Conservation (phyloP, 2,888 invertebrate genomes). For the Suillia variegata region DNA sequence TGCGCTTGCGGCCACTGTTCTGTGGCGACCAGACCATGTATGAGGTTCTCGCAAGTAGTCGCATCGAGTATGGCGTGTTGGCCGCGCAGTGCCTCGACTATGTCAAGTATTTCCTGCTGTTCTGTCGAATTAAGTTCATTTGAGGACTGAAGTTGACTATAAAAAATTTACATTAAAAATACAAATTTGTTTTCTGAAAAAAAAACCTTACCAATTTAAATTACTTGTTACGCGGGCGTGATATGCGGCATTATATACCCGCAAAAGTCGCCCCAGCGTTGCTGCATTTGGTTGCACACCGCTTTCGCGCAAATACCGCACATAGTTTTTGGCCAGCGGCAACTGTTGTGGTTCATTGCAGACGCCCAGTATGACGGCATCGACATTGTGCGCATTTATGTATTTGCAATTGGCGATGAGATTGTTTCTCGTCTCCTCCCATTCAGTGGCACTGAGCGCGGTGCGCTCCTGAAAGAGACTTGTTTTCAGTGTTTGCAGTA, state of each 20-base stretch:
- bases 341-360: constrained; percentile 62
- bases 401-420: constrained; percentile 43
- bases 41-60: constrained; percentile 66
- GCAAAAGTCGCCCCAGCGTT: constrained; percentile 66
- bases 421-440: constrained; percentile 41
- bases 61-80: constrained; percentile 68
- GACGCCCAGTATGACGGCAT: constrained; percentile 66
- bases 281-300: constrained; percentile 66
- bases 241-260: constrained; percentile 62
- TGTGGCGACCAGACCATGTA: constrained; percentile 70
- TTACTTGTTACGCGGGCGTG: too few species aligned
- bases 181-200: too few species aligned
- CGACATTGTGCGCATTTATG: constrained; percentile 63
- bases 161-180: too few species aligned
- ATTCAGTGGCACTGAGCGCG: constrained; percentile 38
- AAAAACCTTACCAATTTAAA: constrained; percentile 14
- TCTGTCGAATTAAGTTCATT: constrained; percentile 61
- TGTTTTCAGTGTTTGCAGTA: constrained; percentile 40
- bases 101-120: constrained; percentile 64
- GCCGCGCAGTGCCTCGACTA: constrained; percentile 57
- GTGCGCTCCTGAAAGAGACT: constrained; percentile 31
- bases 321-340: constrained; percentile 65
- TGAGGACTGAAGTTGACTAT: too few species aligned
- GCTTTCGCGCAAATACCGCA: constrained; percentile 64
- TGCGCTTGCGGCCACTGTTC: constrained; percentile 69